phyloP scores from a whole-genome alignment of 2,797 vertebrate genomes.

The Anas acuta region DNA sequence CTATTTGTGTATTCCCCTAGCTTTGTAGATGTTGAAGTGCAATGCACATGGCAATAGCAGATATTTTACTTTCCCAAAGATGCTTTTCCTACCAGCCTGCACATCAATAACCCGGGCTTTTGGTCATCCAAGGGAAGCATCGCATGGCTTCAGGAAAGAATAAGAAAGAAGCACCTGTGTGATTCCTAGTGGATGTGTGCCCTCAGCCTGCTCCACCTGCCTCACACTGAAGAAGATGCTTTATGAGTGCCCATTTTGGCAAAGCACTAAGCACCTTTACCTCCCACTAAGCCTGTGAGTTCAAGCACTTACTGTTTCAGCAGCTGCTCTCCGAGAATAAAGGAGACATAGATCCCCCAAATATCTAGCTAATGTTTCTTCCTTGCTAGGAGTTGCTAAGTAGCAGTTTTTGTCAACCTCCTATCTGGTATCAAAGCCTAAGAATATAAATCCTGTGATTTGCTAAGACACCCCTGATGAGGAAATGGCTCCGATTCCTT shows the following conservation, averaged over 20 bases:
- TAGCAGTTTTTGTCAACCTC: slow-evolving; percentile 66
- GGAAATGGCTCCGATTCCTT: slow-evolving; percentile 50
- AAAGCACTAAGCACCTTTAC: neutral
- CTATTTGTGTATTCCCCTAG: neutral
- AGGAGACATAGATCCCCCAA: slow-evolving; percentile 9
- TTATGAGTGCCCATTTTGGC: neutral
- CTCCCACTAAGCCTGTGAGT: neutral
- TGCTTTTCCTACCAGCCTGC: neutral
- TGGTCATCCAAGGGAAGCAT: neutral
- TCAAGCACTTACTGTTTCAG: neutral
- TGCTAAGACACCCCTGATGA: slow-evolving; percentile 53
- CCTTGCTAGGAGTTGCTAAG: slow-evolving; percentile 66
- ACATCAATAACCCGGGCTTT: neutral
- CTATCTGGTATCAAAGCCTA: slow-evolving; percentile 55
- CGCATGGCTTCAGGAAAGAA: neutral
- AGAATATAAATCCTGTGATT: slow-evolving; percentile 69
- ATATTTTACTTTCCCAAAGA: neutral
- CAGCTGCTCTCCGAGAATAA: slow-evolving; percentile 10
- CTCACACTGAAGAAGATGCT: neutral
- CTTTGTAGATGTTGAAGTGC: neutral
- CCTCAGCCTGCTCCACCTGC: neutral
- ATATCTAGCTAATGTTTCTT: slow-evolving; percentile 53
- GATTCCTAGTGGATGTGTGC: neutral
- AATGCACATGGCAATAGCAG: neutral
- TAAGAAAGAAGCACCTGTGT: neutral